These are phyloP conservation scores for Camelus dromedarius DNA, from an alignment of 2,113 vertebrate genomes.

Conservation along the genomic window DNA sequence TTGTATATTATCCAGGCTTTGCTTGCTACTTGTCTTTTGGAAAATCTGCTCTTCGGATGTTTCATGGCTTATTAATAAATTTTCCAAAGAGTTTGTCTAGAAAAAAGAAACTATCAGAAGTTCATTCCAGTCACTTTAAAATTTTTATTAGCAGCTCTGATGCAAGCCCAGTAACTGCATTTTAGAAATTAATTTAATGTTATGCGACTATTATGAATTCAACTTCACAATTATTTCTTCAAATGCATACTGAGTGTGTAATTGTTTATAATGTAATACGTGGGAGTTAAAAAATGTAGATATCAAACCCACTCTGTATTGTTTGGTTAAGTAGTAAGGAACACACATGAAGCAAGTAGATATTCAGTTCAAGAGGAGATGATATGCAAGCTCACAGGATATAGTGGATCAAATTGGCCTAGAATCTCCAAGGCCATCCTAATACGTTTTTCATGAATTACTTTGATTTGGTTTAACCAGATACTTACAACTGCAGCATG, in stretches of 20 bases:
- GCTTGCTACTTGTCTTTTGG: not conserved
- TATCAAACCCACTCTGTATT: not conserved
- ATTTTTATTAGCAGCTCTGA: not conserved
- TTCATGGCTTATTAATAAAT: constrained; percentile 22
- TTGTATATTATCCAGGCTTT: not conserved
- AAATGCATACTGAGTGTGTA: not conserved
- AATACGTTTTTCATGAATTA: not conserved
- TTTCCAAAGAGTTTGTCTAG: not conserved
- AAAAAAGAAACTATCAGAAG: not conserved
- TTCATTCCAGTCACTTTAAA: not conserved
- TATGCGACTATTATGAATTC: not conserved
- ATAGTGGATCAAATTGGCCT: not conserved
- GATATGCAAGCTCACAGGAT: not conserved
- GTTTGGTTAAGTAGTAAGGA: constrained; percentile 8
- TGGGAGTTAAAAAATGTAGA: not conserved
- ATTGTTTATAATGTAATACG: not conserved
- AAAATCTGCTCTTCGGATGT: not conserved
- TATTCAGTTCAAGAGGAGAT: not conserved
- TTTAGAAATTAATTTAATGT: constrained; percentile 19
- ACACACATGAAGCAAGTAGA: not conserved
- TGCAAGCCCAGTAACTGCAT: not conserved
- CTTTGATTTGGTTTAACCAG: not conserved
- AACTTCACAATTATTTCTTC: not conserved
- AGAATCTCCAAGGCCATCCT: not conserved
- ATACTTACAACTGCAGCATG: not conserved